These are phyloP conservation scores for Drosophila nr. fundita DNA, from an alignment of 2,888 invertebrate genomes.

Conservation along the genomic window DNA sequence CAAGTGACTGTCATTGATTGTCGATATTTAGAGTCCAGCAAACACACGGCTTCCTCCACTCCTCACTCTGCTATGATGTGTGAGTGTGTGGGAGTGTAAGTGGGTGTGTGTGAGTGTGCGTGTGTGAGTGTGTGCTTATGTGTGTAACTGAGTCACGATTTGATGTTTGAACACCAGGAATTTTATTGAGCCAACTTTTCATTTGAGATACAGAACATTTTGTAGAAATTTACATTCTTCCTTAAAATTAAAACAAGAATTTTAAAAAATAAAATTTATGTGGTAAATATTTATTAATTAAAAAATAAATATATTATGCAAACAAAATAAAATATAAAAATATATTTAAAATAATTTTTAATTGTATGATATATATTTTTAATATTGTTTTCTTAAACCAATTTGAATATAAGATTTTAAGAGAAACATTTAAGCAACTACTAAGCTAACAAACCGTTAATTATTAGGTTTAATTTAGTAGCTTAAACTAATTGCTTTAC, in stretches of 20 bases:
- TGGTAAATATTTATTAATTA: no score
- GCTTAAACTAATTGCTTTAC: not conserved
- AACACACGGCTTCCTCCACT: constrained; percentile 16
- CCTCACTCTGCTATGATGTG: not conserved
- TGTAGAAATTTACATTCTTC: not conserved
- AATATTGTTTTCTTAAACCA: no score
- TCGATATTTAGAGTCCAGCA: constrained; percentile 67
- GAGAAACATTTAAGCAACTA: not conserved
- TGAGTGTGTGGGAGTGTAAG: constrained; percentile 6
- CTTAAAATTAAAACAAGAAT: not conserved
- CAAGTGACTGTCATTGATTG: constrained; percentile 81
- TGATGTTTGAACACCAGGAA: not conserved
- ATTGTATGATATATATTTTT: not conserved
- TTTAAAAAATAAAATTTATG: no score
- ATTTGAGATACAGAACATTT: not conserved
- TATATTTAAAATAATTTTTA: not conserved
- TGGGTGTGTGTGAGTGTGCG: not conserved
- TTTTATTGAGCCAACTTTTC: not conserved
- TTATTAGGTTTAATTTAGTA: not conserved
- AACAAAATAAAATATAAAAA: not conserved
- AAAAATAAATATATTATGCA: rapidly evolving
- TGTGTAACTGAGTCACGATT: not conserved
- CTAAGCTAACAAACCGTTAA: not conserved
- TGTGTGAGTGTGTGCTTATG: not conserved
- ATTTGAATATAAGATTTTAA: not conserved